Percentiles rank a stretch among this genome's conserved stretches.
Conservation (phyloP, 2,888 invertebrate genomes). For the Chironomus tentans region DNA sequence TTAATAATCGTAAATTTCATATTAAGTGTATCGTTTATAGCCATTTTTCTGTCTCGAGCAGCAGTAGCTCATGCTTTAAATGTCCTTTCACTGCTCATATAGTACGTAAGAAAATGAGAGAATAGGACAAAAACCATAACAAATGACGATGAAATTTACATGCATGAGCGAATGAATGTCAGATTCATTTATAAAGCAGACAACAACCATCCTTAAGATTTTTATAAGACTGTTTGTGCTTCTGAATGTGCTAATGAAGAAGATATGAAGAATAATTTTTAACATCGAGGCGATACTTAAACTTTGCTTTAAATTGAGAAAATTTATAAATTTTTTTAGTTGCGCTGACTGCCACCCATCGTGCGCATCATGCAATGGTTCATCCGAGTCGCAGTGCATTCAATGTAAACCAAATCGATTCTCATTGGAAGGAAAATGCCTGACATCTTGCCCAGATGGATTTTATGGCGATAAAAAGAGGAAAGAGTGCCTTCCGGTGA, state of each 20-base stretch:
- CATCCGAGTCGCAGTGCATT: slow-evolving; percentile 69
- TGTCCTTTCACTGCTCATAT: no score
- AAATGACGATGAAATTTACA: not conserved
- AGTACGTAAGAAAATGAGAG: no score
- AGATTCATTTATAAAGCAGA: not conserved
- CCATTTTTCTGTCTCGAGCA: no score
- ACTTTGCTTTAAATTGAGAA: no score
- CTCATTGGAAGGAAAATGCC: slow-evolving; percentile 62
- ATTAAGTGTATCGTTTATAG: not conserved
- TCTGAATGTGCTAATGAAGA: not conserved
- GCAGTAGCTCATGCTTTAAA: no score
- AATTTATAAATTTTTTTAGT: slow-evolving; percentile 38
- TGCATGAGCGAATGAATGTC: not conserved
- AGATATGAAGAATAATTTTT: not conserved
- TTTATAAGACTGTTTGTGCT: not conserved
- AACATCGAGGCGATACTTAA: no score
- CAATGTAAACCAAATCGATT: slow-evolving; percentile 66
- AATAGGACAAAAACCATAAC: not conserved
- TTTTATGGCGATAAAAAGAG: slow-evolving; percentile 69
- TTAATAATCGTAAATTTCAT: slow-evolving; percentile 12
- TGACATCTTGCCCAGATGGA: slow-evolving; percentile 61
- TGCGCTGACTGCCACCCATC: slow-evolving; percentile 70
- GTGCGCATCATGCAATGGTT: slow-evolving; percentile 73
- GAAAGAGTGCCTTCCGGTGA: slow-evolving; percentile 56
- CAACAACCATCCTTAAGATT: not conserved